phyloP scores from a whole-genome alignment of 2,888 invertebrate species.

The Neocrepidodera transversa region DNA sequence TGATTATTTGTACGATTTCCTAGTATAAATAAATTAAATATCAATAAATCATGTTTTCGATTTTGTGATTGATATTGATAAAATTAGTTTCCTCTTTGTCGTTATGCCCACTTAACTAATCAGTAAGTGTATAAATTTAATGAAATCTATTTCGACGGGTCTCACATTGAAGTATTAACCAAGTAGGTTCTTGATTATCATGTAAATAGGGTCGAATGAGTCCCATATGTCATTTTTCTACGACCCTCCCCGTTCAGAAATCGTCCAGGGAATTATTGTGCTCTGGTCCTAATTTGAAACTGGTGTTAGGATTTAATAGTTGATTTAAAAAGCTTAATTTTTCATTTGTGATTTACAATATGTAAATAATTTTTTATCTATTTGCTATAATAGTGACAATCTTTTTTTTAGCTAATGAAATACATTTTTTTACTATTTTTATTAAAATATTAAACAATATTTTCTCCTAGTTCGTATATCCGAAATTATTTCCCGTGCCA shows the following conservation, averaged over 20 bases:
- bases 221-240: constrained; percentile 56
- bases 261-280: neutral
- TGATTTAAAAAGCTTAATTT: constrained; percentile 6
- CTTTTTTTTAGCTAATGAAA: too few relatives aligned
- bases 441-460: too few relatives aligned
- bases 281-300: neutral
- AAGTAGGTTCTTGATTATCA: constrained; percentile 57
- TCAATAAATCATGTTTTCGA: too few relatives aligned
- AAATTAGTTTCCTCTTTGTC: neutral
- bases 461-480: too few relatives aligned
- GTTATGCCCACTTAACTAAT: constrained; percentile 3
- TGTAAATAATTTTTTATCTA: too few relatives aligned
- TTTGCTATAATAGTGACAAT: too few relatives aligned
- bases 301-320: constrained; percentile 28
- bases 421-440: too few relatives aligned
- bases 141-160: constrained; percentile 58
- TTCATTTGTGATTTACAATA: too few relatives aligned
- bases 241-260: constrained; percentile 32
- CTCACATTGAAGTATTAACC: constrained; percentile 58
- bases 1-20: too few relatives aligned
- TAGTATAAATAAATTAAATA: too few relatives aligned
- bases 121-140: constrained; percentile 45
- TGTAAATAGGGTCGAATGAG: constrained; percentile 50
- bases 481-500: too few relatives aligned
- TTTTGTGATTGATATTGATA: too few relatives aligned